phyloP scores from a whole-genome alignment of 1,140 invertebrate genomes.

The Eriocheir sinensis region DNA sequence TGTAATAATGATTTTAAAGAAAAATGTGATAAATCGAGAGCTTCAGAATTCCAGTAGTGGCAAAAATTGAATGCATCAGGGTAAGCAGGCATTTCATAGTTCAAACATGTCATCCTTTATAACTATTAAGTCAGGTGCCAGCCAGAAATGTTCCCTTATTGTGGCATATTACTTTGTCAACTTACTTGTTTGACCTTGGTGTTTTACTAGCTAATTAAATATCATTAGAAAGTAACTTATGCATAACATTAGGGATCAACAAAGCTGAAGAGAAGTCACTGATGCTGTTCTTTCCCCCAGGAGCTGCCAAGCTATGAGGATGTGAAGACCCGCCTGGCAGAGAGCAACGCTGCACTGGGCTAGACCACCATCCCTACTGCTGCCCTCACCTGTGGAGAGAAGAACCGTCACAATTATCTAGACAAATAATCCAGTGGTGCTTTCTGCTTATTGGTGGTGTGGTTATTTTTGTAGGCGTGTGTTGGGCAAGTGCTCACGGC shows the following conservation, averaged over 20 bases:
- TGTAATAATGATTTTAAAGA: no score
- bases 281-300: slow-evolving; percentile 48
- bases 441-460: neutral
- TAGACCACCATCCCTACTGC: neutral
- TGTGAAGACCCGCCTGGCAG: slow-evolving; percentile 67
- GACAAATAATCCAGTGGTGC: neutral
- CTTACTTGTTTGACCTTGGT: neutral
- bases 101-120: no score
- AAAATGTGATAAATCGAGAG: no score
- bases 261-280: neutral
- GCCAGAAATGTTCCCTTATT: no score
- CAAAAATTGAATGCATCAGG: no score
- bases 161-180: no score
- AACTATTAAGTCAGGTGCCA: no score
- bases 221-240: no score
- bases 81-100: no score
- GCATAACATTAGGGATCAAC: neutral
- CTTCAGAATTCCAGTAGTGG: no score
- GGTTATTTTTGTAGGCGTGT: neutral
- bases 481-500: neutral
- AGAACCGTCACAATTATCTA: neutral
- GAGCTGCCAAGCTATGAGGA: slow-evolving; percentile 65
- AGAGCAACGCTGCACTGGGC: slow-evolving; percentile 57
- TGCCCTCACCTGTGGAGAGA: neutral
- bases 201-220: no score